phyloP scores from a whole-genome alignment of 2,888 invertebrate genomes.

The Noctua janthe region DNA sequence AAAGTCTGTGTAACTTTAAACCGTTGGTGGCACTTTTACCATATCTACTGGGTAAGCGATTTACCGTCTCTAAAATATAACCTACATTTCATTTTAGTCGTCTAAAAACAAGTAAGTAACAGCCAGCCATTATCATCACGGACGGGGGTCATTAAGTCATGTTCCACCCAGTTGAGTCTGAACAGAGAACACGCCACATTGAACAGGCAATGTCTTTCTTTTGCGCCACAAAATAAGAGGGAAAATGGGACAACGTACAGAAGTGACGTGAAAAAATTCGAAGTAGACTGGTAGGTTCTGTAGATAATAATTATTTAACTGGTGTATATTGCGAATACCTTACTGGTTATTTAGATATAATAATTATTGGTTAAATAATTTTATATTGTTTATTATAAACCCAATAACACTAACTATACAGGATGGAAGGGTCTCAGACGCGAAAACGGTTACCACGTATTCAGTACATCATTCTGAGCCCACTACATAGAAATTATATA shows the following conservation, averaged over 20 bases:
- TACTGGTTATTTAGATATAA: no score
- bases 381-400: no score
- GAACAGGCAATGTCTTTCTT: slow-evolving; percentile 34
- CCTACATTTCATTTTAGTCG: not conserved
- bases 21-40: not conserved
- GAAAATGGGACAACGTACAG: slow-evolving; percentile 1
- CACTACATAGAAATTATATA: no score
- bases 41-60: not conserved
- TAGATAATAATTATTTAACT: not conserved
- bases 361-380: no score
- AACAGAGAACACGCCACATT: slow-evolving; percentile 41
- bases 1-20: not conserved
- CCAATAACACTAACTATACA: no score
- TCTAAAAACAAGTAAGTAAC: slow-evolving; percentile 6
- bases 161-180: slow-evolving; percentile 44
- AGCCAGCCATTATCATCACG: slow-evolving; percentile 26
- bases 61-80: not conserved
- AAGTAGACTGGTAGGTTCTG: slow-evolving; percentile 3
- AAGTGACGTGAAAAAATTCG: not conserved
- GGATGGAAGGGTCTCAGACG: no score
- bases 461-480: no score
- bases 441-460: no score
- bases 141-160: slow-evolving; percentile 42
- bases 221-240: slow-evolving; percentile 9
- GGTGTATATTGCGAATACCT: no score